These are phyloP conservation scores for Notamacropus eugenii DNA, from an alignment of 2,797 vertebrate species.

Conservation along the genomic window DNA sequence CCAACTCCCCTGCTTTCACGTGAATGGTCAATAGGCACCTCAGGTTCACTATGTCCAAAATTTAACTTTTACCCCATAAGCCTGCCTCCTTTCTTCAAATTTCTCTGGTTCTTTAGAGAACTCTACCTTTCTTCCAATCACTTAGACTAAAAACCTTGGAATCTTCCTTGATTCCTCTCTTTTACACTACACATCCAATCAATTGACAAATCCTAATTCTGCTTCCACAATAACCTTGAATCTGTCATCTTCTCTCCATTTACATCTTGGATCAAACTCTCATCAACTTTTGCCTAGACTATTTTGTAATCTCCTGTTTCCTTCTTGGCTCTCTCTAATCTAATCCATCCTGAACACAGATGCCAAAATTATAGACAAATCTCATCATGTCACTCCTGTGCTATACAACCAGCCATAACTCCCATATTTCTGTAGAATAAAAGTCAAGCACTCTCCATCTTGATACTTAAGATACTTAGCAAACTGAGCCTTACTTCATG, in stretches of 20 bases:
- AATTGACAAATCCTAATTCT: background rate
- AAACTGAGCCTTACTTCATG: background rate
- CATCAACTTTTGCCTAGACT: background rate
- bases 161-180: background rate
- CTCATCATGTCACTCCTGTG: background rate
- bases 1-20: background rate
- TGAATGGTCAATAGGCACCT: background rate
- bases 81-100: background rate
- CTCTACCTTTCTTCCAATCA: background rate
- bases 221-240: background rate
- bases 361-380: background rate
- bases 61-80: background rate
- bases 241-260: background rate
- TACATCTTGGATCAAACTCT: background rate
- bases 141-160: background rate
- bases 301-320: background rate
- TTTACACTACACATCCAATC: background rate
- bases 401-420: background rate
- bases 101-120: background rate
- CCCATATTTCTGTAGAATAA: background rate
- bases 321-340: background rate
- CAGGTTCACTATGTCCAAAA: background rate
- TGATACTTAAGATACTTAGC: background rate
- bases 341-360: background rate
- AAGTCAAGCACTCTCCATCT: background rate